Evolutionary conservation across 2,113 vertebrate genomes (phyloP).

Genomic region (Silurus meridionalis): DNA sequence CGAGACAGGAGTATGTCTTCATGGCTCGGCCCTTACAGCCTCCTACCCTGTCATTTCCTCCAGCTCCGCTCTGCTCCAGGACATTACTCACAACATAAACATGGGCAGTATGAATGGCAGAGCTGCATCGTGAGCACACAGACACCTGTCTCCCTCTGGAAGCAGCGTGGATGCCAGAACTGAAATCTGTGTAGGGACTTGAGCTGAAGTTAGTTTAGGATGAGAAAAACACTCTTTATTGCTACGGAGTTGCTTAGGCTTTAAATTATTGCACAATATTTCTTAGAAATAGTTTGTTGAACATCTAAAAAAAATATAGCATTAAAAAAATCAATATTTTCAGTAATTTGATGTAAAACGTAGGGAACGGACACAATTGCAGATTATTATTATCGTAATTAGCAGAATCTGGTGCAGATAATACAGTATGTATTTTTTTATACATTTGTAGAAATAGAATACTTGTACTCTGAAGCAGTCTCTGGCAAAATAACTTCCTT

Average conservation of each 20-base stretch:
- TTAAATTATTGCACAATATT: neutral
- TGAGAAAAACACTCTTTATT: neutral
- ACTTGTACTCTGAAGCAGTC: too few relatives aligned
- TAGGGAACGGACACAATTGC: too few relatives aligned
- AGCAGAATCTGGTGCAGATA: too few relatives aligned
- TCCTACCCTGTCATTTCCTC: conserved; percentile 54
- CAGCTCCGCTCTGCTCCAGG: conserved; percentile 52
- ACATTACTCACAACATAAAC: conserved; percentile 62
- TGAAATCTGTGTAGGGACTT: neutral
- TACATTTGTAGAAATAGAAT: too few relatives aligned
- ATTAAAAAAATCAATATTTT: too few relatives aligned
- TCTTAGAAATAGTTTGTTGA: neutral
- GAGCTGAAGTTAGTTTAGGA: neutral
- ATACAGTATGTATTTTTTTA: too few relatives aligned
- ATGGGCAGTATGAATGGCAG: conserved; percentile 39
- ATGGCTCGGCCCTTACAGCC: conserved; percentile 38
- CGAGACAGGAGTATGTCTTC: conserved; percentile 52
- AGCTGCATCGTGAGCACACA: conserved; percentile 5
- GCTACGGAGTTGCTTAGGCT: neutral
- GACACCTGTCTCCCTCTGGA: conserved; percentile 34
- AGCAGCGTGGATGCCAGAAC: neutral
- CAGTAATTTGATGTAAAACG: too few relatives aligned
- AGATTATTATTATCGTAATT: too few relatives aligned
- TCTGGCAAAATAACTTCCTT: too few relatives aligned
- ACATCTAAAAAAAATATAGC: neutral